Conservation (phyloP, 2,888 invertebrate genomes). For the Nesidiocoris tenuis region DNA sequence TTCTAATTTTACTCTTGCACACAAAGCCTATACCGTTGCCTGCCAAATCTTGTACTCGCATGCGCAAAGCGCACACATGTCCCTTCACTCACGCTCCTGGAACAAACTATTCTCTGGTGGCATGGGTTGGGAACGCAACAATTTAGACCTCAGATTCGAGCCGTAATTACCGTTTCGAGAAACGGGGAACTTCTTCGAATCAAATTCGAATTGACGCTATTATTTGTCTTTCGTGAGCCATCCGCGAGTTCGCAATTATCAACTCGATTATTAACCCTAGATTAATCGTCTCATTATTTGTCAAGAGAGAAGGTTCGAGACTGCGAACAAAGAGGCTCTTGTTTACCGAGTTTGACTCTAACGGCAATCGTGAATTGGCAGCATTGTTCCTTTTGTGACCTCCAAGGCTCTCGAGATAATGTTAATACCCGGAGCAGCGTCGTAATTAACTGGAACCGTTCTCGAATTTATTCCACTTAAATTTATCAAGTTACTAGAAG, state of each 20-base stretch:
- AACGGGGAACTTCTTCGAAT: neutral
- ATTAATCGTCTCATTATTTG: conserved; percentile 43
- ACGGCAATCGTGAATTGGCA: conserved; percentile 38
- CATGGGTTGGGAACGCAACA: no score
- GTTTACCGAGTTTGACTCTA: conserved; percentile 38
- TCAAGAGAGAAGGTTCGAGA: conserved; percentile 23
- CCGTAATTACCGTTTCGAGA: neutral
- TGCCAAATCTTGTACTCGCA: no score
- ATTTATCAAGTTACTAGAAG: no score
- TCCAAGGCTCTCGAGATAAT: conserved; percentile 9
- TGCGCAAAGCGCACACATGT: no score
- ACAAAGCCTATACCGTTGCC: no score
- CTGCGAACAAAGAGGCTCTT: conserved; percentile 32
- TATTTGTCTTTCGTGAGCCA: conserved; percentile 32
- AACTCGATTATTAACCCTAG: conserved; percentile 39
- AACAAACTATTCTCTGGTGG: no score
- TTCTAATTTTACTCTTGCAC: no score
- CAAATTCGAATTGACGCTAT: conserved; percentile 30
- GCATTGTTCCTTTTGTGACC: conserved; percentile 26
- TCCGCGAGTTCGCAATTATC: conserved; percentile 22
- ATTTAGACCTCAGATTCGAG: no score
- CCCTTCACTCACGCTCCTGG: no score
- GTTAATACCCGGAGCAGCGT: conserved; percentile 13
- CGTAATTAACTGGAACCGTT: neutral
- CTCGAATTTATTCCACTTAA: neutral